These are phyloP conservation scores for Flabesymbios commensalis DNA, from an alignment of 2,888 invertebrate species.

Conservation along the genomic window DNA sequence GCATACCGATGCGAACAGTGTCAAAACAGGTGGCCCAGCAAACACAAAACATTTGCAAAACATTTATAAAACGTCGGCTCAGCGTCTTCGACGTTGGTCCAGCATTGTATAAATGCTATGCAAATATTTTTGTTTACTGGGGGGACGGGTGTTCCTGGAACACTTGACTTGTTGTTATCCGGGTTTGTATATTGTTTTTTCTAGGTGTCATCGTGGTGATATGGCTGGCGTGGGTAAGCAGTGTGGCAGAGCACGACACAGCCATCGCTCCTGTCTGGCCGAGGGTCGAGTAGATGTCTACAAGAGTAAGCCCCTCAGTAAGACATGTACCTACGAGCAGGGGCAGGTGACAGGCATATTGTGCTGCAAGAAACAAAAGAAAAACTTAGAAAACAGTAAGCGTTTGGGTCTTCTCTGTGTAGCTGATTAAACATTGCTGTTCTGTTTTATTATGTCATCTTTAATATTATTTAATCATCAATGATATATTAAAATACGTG, in stretches of 20 bases:
- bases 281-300: slow-evolving; percentile 56
- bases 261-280: slow-evolving; percentile 47
- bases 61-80: too few relatives aligned
- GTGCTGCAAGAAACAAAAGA: slow-evolving; percentile 42
- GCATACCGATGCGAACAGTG: too few relatives aligned
- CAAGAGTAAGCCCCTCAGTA: slow-evolving; percentile 20
- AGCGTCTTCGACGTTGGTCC: too few relatives aligned
- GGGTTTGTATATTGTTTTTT: too few relatives aligned
- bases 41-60: too few relatives aligned
- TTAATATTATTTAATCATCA: background rate
- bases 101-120: too few relatives aligned
- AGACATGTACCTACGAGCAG: slow-evolving; percentile 45
- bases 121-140: too few relatives aligned
- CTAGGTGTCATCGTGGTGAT: slow-evolving; percentile 48
- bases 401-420: background rate
- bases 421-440: background rate
- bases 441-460: background rate
- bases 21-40: too few relatives aligned
- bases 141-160: too few relatives aligned
- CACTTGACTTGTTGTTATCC: too few relatives aligned
- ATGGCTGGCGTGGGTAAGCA: slow-evolving; percentile 55
- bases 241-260: slow-evolving; percentile 45
- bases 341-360: slow-evolving; percentile 52
- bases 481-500: too few relatives aligned
- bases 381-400: background rate